Conservation (phyloP, 2,888 invertebrate genomes). For the Oscheius sp. region DNA sequence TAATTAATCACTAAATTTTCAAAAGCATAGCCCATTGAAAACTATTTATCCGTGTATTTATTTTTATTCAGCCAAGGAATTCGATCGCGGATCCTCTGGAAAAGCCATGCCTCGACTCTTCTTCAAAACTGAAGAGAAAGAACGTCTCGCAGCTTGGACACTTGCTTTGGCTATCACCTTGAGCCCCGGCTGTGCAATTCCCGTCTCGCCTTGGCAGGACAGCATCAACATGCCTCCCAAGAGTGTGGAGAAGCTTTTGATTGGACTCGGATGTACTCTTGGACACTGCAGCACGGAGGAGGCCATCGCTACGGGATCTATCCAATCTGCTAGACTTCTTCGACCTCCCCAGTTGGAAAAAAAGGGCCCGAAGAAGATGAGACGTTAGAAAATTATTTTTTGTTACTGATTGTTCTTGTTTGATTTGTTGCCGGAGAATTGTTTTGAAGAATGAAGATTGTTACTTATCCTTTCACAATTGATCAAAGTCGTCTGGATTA, state of each 20-base stretch:
- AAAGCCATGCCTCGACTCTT: slow-evolving; percentile 40
- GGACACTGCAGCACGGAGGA: slow-evolving; percentile 39
- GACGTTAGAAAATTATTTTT: slow-evolving; percentile 10
- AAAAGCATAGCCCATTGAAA: too few species aligned
- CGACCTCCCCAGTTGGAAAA: slow-evolving; percentile 41
- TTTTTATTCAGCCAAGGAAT: slow-evolving; percentile 33
- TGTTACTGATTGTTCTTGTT: background rate
- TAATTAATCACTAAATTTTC: too few species aligned
- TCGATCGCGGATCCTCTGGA: slow-evolving; percentile 37
- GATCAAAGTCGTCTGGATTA: too few species aligned
- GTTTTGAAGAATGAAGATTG: too few species aligned
- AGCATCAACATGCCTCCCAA: slow-evolving; percentile 21
- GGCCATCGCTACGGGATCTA: slow-evolving; percentile 41
- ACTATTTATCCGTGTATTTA: background rate
- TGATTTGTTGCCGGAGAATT: too few species aligned
- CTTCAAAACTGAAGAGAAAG: slow-evolving; percentile 44
- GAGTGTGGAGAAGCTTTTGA: slow-evolving; percentile 41
- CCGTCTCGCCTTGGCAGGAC: slow-evolving; percentile 32
- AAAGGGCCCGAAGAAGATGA: slow-evolving; percentile 11
- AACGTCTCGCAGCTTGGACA: slow-evolving; percentile 50
- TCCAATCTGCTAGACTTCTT: slow-evolving; percentile 45
- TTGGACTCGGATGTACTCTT: slow-evolving; percentile 50
- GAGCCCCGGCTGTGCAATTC: slow-evolving; percentile 24
- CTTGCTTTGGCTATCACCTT: slow-evolving; percentile 48
- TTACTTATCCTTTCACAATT: too few species aligned